Evolutionary conservation across 1,140 invertebrate species (phyloP), one percentile per base, ranked within the genome.

Genomic region (Plectus sambesii): DNA sequence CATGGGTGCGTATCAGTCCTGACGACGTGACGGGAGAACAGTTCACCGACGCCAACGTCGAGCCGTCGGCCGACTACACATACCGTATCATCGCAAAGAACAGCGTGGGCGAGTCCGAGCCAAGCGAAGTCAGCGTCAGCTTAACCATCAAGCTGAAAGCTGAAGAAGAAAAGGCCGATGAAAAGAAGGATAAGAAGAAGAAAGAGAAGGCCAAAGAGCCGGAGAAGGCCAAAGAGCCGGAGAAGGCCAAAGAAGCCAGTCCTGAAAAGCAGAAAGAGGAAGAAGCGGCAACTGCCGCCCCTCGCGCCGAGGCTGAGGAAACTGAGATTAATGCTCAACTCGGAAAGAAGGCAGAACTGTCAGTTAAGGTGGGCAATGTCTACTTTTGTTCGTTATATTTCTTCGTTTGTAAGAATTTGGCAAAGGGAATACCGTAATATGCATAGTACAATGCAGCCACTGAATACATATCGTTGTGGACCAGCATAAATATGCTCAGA

Each of bases 21-120:
- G n/a, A n/a, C n/a, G n/a, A n/a, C n/a, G n/a, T n/a, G n/a, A n/a
- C n/a, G n/a, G n/a, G n/a, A n/a, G n/a, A n/a, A n/a, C n/a, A 56
- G 42, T 20, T 56, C 5, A 48, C 55, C n/a, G 56, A 43, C 20
- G 56, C 42, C 6, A 53, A 56, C 24, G 42, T 37, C 33, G 44
- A 41, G 26, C 25, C 15, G 19, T 56, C 51, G 40, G 39, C 37
- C 3, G 55, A 42, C 20, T 61, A 55, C 42, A 24, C 36, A 19
- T 61, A 61, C 37, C 58, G 60, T 19, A 42, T 61, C 15, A 54
- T 41, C n/a, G 39, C 55, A 5, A 55, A 43, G 8, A 45, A 41
- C 37, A 36, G 43, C 19, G 17, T 26, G 9, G 42, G 36, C 20
- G 43, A 25, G 23, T 47, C 49, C 12, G 15, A 33, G 5, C 47